Base-by-base conservation (phyloP, 2,888 invertebrate species). In the Callyntrura sp. region DNA sequence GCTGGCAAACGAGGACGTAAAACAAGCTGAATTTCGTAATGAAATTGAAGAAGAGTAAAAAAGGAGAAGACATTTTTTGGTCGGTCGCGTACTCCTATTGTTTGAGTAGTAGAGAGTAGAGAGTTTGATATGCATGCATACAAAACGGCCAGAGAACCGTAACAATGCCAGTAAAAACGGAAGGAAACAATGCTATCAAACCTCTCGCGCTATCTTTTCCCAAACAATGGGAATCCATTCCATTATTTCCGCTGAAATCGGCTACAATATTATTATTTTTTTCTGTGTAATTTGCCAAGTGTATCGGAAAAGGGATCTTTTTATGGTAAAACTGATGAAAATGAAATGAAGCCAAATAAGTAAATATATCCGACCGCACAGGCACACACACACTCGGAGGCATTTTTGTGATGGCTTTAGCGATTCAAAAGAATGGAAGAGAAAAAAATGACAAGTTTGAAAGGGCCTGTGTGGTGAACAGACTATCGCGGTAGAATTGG, bases 271-370 rank as follows among this genome's bases (percentile, higher is more conserved):
- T 14, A 51, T 51, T 45, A 45, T 45, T 45, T 51, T 51, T 14
- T 51, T 51, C 51, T 51, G 11, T 14, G n/a, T 17, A 60, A 60
- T 60, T 60, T 60, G 60, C 60, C 60, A 60, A 60, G 12, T 60
- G 60, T 23, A 60, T 60, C 25, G 65, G 25, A 65, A 65, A 1
- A 25, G 65, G 25, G 23, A 20, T 9, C 60, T 12, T 65, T 65
- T 20, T 60, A 17, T 60, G 9, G 23, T 60, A 17, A 60, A 35
- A 35, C 35, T 25, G 65, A 65, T 65, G 65, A 65, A 65, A 65
- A 65, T 23, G 8, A 65, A 65, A 65, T 65, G 65, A 28, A 65
- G 65, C 65, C 65, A 65, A 65, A 65, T 23, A 65, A 28, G 28
- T 65, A 25, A 11, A 55, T 51, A 51, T 51, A 51, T 51, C 55